These are phyloP conservation scores for Grantiella picta DNA, from an alignment of 2,113 vertebrate species.

Conservation along the genomic window DNA sequence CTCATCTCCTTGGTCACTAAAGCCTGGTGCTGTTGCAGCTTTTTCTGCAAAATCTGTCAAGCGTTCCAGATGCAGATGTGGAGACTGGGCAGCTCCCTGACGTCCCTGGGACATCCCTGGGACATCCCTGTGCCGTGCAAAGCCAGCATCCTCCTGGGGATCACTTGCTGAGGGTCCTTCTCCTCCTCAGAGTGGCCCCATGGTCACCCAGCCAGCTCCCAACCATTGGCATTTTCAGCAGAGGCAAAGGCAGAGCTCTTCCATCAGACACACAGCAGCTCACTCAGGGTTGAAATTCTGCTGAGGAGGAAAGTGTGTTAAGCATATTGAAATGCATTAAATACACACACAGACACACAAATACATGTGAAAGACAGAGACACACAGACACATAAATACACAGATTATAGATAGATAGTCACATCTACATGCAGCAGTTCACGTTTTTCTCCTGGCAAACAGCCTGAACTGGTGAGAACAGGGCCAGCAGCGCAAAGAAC, in stretches of 20 bases:
- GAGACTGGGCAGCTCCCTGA: not conserved
- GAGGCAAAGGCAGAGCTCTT: not conserved
- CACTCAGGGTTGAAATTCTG: not conserved
- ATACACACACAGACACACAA: not conserved
- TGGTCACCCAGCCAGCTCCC: not conserved
- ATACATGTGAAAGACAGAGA: fast-evolving
- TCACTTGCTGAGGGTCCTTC: not conserved
- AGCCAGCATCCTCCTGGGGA: not conserved
- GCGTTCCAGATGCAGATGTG: fast-evolving
- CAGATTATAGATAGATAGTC: not conserved
- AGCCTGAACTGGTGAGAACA: not conserved
- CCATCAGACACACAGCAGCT: not conserved
- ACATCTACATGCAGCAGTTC: not conserved
- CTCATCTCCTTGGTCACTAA: not conserved
- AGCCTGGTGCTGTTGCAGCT: not conserved
- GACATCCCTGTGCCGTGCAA: too few relatives aligned
- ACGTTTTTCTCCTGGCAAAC: not conserved
- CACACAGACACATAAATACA: not conserved
- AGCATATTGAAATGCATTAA: not conserved
- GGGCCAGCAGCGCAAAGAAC: not conserved
- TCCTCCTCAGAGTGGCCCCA: not conserved
- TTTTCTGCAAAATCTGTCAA: not conserved
- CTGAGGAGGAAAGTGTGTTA: not conserved
- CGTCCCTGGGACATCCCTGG: too few relatives aligned
- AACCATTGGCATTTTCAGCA: not conserved